Base-by-base conservation (phyloP, 1,140 invertebrate genomes). In the Whitmania pigra region DNA sequence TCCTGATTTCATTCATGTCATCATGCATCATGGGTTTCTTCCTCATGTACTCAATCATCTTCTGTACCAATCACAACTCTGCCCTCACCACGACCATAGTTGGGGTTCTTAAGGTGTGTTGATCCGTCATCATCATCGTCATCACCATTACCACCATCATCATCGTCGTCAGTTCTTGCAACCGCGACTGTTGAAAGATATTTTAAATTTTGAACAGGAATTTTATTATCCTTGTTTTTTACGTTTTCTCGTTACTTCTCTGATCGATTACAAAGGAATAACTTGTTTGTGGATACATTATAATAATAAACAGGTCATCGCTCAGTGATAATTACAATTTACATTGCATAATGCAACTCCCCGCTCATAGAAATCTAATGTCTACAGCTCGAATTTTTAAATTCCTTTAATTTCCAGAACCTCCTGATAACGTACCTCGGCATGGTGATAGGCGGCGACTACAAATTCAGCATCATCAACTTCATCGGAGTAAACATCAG, bases 11-110 rank as follows among this genome's bases (percentile, higher is more conserved):
- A 78, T 98, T 99, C 81, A 72, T 89, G 0, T 79, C 93, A 72
- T 97, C 94, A 0, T 98, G 94, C 83, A 82, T 95, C 2, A 96
- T 99, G 91, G 96, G 96, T 0, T 98, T 97, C 81, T 84, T 98
- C 27, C 83, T 99, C 18, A 92, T 91, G 57, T 98, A 97, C 79
- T 92, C 92, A 79, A 91, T 94, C 18, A 89, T 99, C 76, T 82
- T 98, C 53, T 99, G 96, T 83, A 99, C 94, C 0, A 86, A 90
- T 76, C 88, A 92, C 80, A 99, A 99, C 84, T 97, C 94, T 71
- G 94, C 96, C 22, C 84, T 99, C 53, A 99, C 96, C 0, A 99
- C 96, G 25, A 97, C 94, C 13, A 97, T 99, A 74, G 92, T 99
- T 75, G 96, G 96, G 0, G 97, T 82, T 29, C 71, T 83, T 31